phyloP scores from a whole-genome alignment of 2,797 vertebrate species.

The Chloroceryle amazona region DNA sequence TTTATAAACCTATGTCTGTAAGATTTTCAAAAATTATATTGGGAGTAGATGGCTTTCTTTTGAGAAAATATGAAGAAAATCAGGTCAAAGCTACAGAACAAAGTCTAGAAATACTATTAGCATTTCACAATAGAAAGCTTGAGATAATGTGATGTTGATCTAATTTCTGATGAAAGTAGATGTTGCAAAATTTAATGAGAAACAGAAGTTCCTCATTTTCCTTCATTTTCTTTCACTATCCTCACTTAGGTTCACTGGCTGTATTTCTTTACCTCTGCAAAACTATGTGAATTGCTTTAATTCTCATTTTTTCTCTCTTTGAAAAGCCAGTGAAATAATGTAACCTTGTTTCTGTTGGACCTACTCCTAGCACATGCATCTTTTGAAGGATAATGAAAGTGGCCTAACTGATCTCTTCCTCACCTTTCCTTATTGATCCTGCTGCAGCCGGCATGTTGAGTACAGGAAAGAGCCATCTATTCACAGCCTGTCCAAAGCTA shows the following conservation, averaged over 20 bases:
- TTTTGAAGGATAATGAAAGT: neutral
- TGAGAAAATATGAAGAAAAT: neutral
- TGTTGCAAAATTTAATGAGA: neutral
- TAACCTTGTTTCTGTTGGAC: neutral
- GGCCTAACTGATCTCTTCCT: neutral
- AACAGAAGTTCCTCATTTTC: neutral
- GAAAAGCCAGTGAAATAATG: neutral
- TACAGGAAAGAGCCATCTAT: neutral
- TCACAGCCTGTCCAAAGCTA: neutral
- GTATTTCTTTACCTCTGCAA: neutral
- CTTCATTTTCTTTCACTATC: neutral
- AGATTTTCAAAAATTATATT: neutral
- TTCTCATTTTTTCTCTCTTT: neutral
- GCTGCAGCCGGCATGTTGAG: neutral
- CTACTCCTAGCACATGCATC: neutral
- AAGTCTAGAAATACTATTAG: neutral
- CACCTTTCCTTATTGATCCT: neutral
- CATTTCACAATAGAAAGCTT: neutral
- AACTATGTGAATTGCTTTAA: neutral
- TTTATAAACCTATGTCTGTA: neutral
- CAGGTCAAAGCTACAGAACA: neutral
- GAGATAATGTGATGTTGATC: neutral
- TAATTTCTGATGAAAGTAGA: neutral
- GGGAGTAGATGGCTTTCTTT: neutral
- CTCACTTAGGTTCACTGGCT: neutral